Evolutionary conservation across 2,888 invertebrate genomes (phyloP), one percentile per base, ranked within the genome.

Genomic region (Apodemia zela): DNA sequence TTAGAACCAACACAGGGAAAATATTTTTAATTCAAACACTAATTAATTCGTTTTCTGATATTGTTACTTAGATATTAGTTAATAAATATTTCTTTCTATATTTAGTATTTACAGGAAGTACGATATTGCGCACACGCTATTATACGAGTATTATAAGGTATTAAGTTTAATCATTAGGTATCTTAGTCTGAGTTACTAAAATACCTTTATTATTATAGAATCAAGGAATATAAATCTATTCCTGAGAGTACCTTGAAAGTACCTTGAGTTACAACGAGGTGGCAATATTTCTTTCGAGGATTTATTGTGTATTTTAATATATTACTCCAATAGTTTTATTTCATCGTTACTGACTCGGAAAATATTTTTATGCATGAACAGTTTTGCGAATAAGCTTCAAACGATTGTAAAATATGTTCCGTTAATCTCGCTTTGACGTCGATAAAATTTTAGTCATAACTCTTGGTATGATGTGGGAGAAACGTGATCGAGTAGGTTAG

Each of bases 321-420:
- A 45, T 45, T 45, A 45, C 45, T n/a, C n/a, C 51, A 51, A 51
- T 21, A n/a, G 51, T 54, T 25, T 54, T 54, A 25, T 54, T 54
- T 54, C 15, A 25, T 29, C 6, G 54, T 25, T 54, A 25, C 15
- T 25, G 21, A 15, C 54, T 21, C 25, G 54, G 15, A 54, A 54
- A 54, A 29, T 51, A 54, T 29, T 54, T 18, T 54, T 54, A 29
- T 54, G 54, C 54, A 54, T 54, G 54, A 54, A 54, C 54, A 54
- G 25, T 54, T 54, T 29, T 13, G 7, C 25, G 25, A 54, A 54
- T 54, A 25, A 25, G 54, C 54, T 54, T 25, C 25, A 54, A 29
- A 29, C 21, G 54, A 54, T 54, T 54, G 25, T 54, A 25, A 54
- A 54, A 54, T 54, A 54, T 54, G 54, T 29, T 54, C 25, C 25